Conservation (phyloP, 2,113 vertebrate species). For the Paedocypris sp. region DNA sequence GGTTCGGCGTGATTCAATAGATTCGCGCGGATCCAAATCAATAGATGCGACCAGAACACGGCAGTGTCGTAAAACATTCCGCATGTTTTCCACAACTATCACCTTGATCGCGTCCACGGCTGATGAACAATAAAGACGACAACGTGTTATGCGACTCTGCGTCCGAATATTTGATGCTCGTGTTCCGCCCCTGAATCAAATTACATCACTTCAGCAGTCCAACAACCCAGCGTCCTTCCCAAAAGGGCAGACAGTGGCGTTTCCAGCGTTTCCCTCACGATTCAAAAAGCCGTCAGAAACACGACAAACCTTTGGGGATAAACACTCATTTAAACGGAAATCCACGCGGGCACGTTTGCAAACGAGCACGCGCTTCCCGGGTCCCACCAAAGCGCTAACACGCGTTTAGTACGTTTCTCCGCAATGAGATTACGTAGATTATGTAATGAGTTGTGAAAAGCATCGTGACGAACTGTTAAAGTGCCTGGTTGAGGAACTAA, state of each 20-base stretch:
- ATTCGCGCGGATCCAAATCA: background rate
- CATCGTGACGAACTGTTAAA: background rate
- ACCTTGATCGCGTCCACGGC: background rate
- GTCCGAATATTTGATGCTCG: too few relatives aligned
- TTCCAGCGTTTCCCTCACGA: background rate
- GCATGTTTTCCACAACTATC: background rate
- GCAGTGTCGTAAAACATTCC: conserved; percentile 1
- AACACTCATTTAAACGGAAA: too few relatives aligned
- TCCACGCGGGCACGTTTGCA: too few relatives aligned
- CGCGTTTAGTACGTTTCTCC: background rate
- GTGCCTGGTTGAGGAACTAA: background rate
- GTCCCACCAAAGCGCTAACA: background rate
- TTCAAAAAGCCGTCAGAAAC: background rate
- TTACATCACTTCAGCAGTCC: conserved; percentile 31
- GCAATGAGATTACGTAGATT: background rate
- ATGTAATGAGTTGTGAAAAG: background rate
- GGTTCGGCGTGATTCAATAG: too few relatives aligned
- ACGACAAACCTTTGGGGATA: background rate
- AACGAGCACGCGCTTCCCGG: too few relatives aligned
- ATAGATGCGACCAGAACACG: background rate
- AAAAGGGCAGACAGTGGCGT: conserved; percentile 23
- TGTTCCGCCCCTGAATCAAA: conserved; percentile 24
- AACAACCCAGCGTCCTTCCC: conserved; percentile 25
- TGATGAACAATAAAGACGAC: background rate
- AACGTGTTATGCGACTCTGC: background rate